Evolutionary conservation across 2,113 vertebrate genomes (phyloP).

Genomic region (Pteruthius melanotis): DNA sequence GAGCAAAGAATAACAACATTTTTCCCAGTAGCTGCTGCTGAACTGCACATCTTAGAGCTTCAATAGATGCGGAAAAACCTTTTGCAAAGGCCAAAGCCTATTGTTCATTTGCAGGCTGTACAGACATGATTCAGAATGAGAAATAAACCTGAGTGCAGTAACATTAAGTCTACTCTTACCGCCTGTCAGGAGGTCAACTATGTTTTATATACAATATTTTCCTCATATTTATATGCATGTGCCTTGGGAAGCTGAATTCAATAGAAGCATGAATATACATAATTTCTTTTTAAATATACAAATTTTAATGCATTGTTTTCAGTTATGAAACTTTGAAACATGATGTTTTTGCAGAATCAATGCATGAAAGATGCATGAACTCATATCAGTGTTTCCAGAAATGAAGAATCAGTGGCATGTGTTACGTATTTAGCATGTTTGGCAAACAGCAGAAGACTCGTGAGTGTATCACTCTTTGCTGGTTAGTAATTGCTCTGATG

Average conservation of each 20-base stretch:
- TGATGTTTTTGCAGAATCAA: not conserved
- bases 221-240: not conserved
- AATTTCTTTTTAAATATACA: not conserved
- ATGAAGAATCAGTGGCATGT: fast-evolving
- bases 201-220: not conserved
- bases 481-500: not conserved
- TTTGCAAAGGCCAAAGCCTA: not conserved
- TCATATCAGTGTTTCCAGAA: not conserved
- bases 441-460: not conserved
- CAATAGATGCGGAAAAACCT: not conserved
- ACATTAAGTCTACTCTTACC: not conserved
- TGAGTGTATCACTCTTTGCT: not conserved
- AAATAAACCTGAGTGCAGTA: not conserved
- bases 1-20: not conserved
- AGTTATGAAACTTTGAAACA: not conserved
- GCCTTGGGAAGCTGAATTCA: not conserved
- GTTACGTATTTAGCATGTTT: not conserved
- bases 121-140: not conserved
- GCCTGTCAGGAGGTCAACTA: not conserved
- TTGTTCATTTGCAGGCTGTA: not conserved
- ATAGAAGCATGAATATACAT: not conserved
- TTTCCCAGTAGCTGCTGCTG: not conserved
- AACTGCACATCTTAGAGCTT: not conserved
- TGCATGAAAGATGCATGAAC: not conserved
- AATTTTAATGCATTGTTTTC: not conserved